These are phyloP conservation scores for Nomada fucata DNA, from an alignment of 2,888 invertebrate genomes.

Conservation along the genomic window DNA sequence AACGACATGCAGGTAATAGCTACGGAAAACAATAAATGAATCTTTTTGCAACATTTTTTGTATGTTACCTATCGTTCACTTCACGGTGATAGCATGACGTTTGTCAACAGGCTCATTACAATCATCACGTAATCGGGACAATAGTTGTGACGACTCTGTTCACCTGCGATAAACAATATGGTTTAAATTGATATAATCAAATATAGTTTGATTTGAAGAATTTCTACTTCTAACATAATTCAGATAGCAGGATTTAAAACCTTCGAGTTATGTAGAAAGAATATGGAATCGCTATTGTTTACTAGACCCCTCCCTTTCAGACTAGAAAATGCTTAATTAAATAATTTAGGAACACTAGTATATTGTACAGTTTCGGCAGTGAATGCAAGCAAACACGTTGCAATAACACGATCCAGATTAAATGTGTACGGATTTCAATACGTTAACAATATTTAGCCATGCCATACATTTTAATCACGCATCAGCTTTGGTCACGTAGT, in stretches of 20 bases:
- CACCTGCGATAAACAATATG: slow-evolving; percentile 32
- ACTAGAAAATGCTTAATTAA: slow-evolving; percentile 49
- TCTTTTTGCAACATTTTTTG: slow-evolving; percentile 18
- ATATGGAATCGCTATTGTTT: slow-evolving; percentile 16
- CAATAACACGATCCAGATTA: slow-evolving; percentile 26
- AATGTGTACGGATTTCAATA: slow-evolving; percentile 19
- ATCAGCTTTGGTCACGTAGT: slow-evolving; percentile 70
- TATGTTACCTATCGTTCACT: background rate
- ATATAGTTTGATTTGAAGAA: slow-evolving; percentile 5
- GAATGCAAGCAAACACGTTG: slow-evolving; percentile 19
- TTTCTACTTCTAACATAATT: slow-evolving; percentile 14
- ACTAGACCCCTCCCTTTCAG: slow-evolving; percentile 9
- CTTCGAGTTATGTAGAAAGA: background rate
- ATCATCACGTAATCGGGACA: background rate
- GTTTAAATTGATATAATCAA: slow-evolving; percentile 2
- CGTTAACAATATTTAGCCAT: slow-evolving; percentile 30
- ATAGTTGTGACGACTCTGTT: background rate
- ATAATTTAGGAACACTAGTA: slow-evolving; percentile 20
- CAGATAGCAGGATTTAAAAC: slow-evolving; percentile 13
- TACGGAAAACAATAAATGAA: slow-evolving; percentile 35
- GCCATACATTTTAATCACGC: slow-evolving; percentile 40
- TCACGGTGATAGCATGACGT: slow-evolving; percentile 12
- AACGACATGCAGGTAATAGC: slow-evolving; percentile 47
- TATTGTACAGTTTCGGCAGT: slow-evolving; percentile 34
- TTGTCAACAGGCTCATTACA: slow-evolving; percentile 8